Conservation (phyloP, 1,140 invertebrate species). For the Atta texana region DNA sequence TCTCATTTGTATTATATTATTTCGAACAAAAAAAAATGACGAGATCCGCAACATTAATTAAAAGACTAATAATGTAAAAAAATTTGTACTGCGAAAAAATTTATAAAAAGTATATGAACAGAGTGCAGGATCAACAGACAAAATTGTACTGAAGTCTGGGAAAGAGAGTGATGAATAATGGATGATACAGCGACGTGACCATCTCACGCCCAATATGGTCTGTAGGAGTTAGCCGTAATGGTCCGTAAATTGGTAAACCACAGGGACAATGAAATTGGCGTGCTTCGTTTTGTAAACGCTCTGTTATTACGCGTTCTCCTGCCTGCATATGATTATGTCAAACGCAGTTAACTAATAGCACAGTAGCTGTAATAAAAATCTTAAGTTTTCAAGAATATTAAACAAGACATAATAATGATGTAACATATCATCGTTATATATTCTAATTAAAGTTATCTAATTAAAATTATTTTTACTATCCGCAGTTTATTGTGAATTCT, state of each 20-base stretch:
- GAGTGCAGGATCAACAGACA: constrained; percentile 58
- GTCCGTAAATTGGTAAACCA: constrained; percentile 84
- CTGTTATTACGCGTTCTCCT: constrained; percentile 80
- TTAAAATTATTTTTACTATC: not conserved
- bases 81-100: constrained; percentile 63
- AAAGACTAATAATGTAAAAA: constrained; percentile 53
- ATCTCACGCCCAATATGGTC: constrained; percentile 77
- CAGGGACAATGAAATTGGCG: constrained; percentile 81
- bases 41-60: constrained; percentile 60
- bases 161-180: constrained; percentile 85
- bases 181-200: constrained; percentile 79
- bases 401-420: not conserved
- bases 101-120: constrained; percentile 62
- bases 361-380: constrained; percentile 17
- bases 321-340: constrained; percentile 71
- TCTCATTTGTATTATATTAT: not conserved
- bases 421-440: not conserved
- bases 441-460: not conserved
- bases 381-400: not conserved
- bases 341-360: constrained; percentile 51
- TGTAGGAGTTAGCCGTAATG: constrained; percentile 82
- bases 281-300: constrained; percentile 77
- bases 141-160: constrained; percentile 68
- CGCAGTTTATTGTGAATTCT: not conserved
- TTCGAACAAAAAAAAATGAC: not conserved